Evolutionary conservation across 2,888 invertebrate species (phyloP), one percentile per base, ranked within the genome.

Genomic region (Nesidiocoris tenuis): DNA sequence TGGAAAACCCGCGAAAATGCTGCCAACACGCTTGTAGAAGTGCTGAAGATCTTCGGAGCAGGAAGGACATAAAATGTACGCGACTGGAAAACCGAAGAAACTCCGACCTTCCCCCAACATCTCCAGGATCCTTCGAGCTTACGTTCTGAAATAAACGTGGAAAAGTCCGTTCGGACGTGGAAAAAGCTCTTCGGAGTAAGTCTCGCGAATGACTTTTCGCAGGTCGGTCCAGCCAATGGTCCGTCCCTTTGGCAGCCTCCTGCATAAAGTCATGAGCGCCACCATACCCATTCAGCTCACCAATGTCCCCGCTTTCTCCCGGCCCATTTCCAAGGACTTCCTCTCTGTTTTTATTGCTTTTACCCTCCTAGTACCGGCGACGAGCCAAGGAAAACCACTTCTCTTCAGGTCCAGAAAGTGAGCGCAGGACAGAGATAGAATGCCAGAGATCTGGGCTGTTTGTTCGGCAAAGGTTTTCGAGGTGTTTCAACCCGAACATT

Each of bases 201-300:
- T 72, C 61, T 72, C 72, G 39, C 5, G 72, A 72, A 72, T 72
- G 72, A 72, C 72, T 72, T 72, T 72, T 72, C 61, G 72, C 72
- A 61, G 72, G 72, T 63, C 61, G 61, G 61, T 71, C 72, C 55
- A 39, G 39, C 5, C 61, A 24, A 54, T 39, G 39, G 55, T 56
- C 56, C 55, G 54, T 54, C 21, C 55, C 56, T 67, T n/a, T 19
- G 71, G 71, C 23, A 71, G 57, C 25, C 78, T 78, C 39, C 67
- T 78, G 78, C 78, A 78, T 78, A 78, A 78, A 78, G 78, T 78
- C 78, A 78, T 78, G 78, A 78, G 78, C 3, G 3, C 39, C 39
- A 39, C 39, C n/a, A 12, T 39, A 3, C 12, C 39, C 39, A 39
- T 39, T 3, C 39, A 12, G 12, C 39, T 12, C 39, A 39, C 39